Evolutionary conservation across 2,113 vertebrate species (phyloP).

Genomic region (Oriolus oriolus): DNA sequence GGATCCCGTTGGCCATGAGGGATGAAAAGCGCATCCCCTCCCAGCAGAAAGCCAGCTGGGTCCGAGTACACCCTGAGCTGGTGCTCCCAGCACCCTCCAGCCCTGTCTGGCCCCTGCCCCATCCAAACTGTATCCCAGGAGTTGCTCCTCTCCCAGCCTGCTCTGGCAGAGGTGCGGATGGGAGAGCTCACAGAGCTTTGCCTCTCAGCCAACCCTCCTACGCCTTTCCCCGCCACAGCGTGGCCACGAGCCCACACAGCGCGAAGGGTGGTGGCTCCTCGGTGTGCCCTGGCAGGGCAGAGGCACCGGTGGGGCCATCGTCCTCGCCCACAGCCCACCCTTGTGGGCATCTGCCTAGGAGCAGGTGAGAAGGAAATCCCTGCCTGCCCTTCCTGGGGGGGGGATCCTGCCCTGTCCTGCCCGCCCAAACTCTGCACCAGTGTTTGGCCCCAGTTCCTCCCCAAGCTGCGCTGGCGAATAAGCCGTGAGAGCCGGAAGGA

Average conservation of each 20-base stretch:
- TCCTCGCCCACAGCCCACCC: not conserved
- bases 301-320: fast-evolving
- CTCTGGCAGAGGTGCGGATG: fast-evolving
- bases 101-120: not conserved
- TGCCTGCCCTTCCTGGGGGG: not conserved
- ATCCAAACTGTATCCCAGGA: not conserved
- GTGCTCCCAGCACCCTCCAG: not conserved
- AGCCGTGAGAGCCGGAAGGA: slow-evolving; percentile 43
- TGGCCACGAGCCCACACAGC: not conserved
- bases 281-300: not conserved
- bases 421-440: not conserved
- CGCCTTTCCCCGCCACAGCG: not conserved
- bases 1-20: not conserved
- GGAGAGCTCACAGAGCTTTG: not conserved
- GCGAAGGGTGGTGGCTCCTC: fast-evolving
- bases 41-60: not conserved
- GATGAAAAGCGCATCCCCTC: not conserved
- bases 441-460: not conserved
- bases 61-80: not conserved
- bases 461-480: not conserved
- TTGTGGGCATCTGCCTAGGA: not conserved
- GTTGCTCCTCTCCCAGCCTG: not conserved
- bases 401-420: not conserved
- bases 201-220: not conserved
- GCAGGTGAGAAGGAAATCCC: not conserved